Base-by-base conservation (phyloP, 2,797 vertebrate species). In the Nannoperca obscura region DNA sequence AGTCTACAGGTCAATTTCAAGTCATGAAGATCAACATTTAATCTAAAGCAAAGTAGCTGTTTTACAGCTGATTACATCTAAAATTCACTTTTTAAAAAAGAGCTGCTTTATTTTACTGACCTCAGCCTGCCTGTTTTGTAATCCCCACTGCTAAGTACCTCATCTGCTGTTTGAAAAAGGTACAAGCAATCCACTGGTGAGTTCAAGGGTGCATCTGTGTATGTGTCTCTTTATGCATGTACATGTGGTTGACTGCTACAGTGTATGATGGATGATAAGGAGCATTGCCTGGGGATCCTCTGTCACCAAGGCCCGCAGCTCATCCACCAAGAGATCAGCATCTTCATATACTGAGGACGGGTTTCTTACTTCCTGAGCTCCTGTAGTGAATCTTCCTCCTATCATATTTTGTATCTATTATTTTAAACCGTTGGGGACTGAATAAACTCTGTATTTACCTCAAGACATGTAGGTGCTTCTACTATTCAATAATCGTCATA, bases 181-280 rank as follows among this genome's bases (percentile, higher is more conserved):
- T 46, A 47, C 55, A 76, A 74, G 55, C 19, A 58, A 61, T 66
- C 2, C 44, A 69, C 54, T 20, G 32, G 49, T 65, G 78, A 38
- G 65, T 58, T 77, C 54, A 73, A 40, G 30, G 53, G 49, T 54
- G 63, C 50, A 42, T 66, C 47, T 47, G 53, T 53, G 36, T 47
- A 27, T 80, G 58, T 76, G 74, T 46, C 52, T 76, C 19, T 63
- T 27, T 64, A 71, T 75, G 34, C 27, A 60, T 74, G 70, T 57
- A 22, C 44, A 50, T 49, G 54, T 70, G 78, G 81, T 55, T 81
- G 66, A 73, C 61, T 74, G 54, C 49, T 78, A 44, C 10, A 67
- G 74, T 81, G 76, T 80, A 67, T 89, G 90, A 93, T 91, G 81
- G 87, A 92, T 92, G 83, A 79, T 82, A 70, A 74, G 47, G 36